Evolutionary conservation across 2,888 invertebrate species (phyloP).

Genomic region (Antheraea assamensis): DNA sequence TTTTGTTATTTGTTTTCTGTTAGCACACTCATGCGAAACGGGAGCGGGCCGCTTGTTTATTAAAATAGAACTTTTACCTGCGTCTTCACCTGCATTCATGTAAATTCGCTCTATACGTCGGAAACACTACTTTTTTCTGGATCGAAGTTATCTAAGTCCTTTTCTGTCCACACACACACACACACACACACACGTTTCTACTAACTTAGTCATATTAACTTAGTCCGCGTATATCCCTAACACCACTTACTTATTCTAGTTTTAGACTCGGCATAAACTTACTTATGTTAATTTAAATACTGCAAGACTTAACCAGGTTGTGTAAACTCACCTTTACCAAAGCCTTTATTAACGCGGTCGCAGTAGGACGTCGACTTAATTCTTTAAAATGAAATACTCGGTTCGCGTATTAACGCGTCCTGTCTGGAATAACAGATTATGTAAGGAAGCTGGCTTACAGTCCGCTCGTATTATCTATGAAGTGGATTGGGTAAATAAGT

Average conservation of each 20-base stretch:
- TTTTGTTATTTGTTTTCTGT: too few relatives aligned
- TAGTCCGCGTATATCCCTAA: neutral
- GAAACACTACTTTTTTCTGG: too few relatives aligned
- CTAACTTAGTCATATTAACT: too few relatives aligned
- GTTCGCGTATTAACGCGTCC: constrained; percentile 29
- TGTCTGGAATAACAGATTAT: constrained; percentile 34
- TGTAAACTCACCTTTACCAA: constrained; percentile 21
- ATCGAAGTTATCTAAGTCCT: too few relatives aligned
- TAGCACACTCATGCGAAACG: too few relatives aligned
- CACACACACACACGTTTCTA: neutral
- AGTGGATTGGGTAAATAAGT: constrained; percentile 6
- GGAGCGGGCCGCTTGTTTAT: too few relatives aligned
- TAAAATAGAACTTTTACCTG: too few relatives aligned
- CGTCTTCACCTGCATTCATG: too few relatives aligned
- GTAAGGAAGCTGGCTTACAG: constrained; percentile 25
- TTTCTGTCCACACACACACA: too few relatives aligned
- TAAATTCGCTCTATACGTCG: too few relatives aligned
- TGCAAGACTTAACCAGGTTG: constrained; percentile 4
- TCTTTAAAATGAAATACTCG: constrained; percentile 41
- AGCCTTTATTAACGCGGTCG: constrained; percentile 37
- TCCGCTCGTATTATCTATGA: neutral
- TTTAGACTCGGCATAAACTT: neutral
- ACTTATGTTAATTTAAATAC: constrained; percentile 12
- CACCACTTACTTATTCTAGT: neutral
- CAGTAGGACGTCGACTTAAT: constrained; percentile 36